Conservation (phyloP, 1,140 invertebrate species). For the Hypsibius dujardini region DNA sequence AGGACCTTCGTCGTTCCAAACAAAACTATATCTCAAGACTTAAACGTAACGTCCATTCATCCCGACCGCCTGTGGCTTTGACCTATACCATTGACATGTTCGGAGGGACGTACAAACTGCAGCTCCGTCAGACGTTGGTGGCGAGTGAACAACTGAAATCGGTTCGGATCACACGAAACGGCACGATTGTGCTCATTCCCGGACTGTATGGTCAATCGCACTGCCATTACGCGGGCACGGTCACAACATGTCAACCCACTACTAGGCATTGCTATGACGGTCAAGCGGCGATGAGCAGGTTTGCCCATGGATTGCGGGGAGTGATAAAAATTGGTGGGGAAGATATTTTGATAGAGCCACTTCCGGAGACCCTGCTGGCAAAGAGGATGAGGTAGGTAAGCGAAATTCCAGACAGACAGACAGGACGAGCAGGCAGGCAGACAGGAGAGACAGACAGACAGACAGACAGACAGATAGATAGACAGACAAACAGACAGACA, state of each 20-base stretch:
- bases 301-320: background rate
- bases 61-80: background rate
- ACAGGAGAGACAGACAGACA: no score
- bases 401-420: no score
- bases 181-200: background rate
- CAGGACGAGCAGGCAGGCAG: no score
- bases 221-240: background rate
- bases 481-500: no score
- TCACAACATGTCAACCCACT: background rate
- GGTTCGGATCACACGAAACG: background rate
- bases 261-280: background rate
- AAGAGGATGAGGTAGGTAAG: slow-evolving; percentile 1
- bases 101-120: background rate
- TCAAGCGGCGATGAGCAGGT: background rate
- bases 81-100: slow-evolving; percentile 6
- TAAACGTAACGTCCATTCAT: no score
- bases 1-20: no score
- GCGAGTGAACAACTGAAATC: background rate
- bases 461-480: no score
- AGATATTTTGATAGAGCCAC: background rate
- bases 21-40: no score
- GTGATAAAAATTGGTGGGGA: slow-evolving; percentile 6
- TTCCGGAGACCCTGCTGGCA: background rate
- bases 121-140: background rate
- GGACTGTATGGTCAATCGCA: background rate